Percentiles rank a stretch among this genome's conserved stretches.
These are phyloP conservation scores for Drosophila guanche DNA, from an alignment of 1,140 invertebrate species.

Conservation along the genomic window DNA sequence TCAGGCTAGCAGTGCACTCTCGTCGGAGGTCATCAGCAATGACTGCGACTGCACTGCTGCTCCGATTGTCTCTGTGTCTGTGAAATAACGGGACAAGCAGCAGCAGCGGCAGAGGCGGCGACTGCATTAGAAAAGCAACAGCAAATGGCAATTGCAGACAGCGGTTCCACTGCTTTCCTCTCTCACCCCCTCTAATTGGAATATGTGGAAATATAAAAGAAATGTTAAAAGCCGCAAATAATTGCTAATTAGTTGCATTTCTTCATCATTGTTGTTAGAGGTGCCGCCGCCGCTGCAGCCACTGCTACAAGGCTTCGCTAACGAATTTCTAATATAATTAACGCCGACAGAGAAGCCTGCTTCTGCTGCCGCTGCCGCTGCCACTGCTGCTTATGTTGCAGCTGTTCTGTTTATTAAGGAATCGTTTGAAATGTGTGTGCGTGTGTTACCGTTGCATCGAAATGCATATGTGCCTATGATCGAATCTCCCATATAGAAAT, in stretches of 20 bases:
- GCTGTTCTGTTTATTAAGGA: conserved; percentile 37
- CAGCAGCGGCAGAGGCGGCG: conserved; percentile 20
- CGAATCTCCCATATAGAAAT: neutral
- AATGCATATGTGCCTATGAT: too few relatives aligned
- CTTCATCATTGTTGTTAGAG: conserved; percentile 47
- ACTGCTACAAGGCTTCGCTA: conserved; percentile 54
- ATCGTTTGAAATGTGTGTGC: neutral
- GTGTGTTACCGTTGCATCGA: conserved; percentile 17
- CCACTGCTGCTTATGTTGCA: conserved; percentile 28
- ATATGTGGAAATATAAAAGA: conserved; percentile 63
- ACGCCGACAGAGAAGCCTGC: conserved; percentile 21
- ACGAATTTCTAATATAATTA: conserved; percentile 79
- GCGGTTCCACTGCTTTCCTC: conserved; percentile 14
- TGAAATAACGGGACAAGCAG: conserved; percentile 69
- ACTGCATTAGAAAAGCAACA: conserved; percentile 25
- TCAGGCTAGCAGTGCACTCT: conserved; percentile 29
- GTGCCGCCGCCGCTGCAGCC: conserved; percentile 26
- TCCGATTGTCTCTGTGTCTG: conserved; percentile 24
- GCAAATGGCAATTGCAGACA: conserved; percentile 59
- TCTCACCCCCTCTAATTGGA: conserved; percentile 63
- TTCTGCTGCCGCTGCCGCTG: conserved; percentile 10
- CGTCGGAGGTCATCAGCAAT: conserved; percentile 49
- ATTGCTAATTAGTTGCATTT: conserved; percentile 69
- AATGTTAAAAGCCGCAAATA: conserved; percentile 65
- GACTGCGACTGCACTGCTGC: conserved; percentile 26